phyloP scores from a whole-genome alignment of 2,113 vertebrate species.

The Lota lota region DNA sequence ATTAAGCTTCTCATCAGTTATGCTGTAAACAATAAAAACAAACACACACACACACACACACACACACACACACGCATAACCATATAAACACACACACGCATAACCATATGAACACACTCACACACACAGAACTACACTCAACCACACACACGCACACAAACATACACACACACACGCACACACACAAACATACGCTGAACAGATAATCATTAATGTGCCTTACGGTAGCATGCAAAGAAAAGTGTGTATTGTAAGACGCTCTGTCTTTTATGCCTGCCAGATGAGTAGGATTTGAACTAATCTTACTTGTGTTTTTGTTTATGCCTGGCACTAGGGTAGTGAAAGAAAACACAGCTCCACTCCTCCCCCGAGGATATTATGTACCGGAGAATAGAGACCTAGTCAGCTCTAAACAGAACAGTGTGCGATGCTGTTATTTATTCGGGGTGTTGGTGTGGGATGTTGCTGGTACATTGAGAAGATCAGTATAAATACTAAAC shows the following conservation, averaged over 20 bases:
- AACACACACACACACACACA: conserved; percentile 18
- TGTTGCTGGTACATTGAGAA: conserved; percentile 8
- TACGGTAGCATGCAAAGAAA: conserved; percentile 11
- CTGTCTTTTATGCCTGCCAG: conserved; percentile 5
- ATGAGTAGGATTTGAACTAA: conserved; percentile 16
- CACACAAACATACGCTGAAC: not conserved
- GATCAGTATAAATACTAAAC: conserved; percentile 30
- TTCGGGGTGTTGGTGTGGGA: conserved; percentile 26
- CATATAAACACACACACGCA: no score
- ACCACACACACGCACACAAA: not conserved
- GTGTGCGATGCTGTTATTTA: conserved; percentile 24
- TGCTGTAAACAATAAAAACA: conserved; percentile 47
- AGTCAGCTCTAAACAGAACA: conserved; percentile 1
- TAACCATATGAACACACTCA: no score
- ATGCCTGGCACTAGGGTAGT: conserved; percentile 15
- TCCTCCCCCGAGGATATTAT: conserved; percentile 1
- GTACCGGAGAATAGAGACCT: not conserved
- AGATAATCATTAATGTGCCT: conserved; percentile 20
- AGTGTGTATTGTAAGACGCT: conserved; percentile 7
- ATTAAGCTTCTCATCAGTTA: conserved; percentile 38
- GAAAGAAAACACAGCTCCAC: conserved; percentile 2
- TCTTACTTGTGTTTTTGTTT: conserved; percentile 38
- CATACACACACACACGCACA: not conserved
- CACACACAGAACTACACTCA: no score
- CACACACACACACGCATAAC: no score